Conservation (phyloP, 2,888 invertebrate species). For the Melinopterus prodromus region DNA sequence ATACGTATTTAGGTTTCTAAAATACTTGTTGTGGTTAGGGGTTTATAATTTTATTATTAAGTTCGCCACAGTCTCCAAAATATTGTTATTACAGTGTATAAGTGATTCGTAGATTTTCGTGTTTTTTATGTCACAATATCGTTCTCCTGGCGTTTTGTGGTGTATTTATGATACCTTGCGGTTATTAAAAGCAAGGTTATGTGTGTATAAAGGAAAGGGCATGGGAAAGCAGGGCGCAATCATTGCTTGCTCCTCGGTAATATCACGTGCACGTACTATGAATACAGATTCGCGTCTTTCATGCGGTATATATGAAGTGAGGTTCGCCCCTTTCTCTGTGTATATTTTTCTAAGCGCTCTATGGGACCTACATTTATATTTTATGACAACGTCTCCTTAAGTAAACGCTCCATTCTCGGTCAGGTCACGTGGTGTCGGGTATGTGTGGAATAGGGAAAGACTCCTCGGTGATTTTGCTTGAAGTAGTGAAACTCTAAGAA, state of each 20-base stretch:
- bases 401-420: not conserved
- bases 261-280: conserved; percentile 27
- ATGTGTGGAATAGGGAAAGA: not conserved
- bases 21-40: too few species aligned
- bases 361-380: not conserved
- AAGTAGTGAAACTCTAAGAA: too few species aligned
- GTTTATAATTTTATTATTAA: too few species aligned
- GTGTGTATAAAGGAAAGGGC: not conserved
- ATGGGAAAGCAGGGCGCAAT: conserved; percentile 27
- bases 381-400: not conserved
- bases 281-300: conserved; percentile 29
- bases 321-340: not conserved
- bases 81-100: too few species aligned
- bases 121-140: not conserved
- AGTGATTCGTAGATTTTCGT: too few species aligned
- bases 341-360: conserved; percentile 4
- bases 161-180: not conserved
- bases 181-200: not conserved
- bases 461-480: too few species aligned
- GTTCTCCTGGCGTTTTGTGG: not conserved
- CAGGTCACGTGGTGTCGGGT: not conserved
- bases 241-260: conserved; percentile 11
- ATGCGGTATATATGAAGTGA: not conserved
- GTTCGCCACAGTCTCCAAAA: too few species aligned
- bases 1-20: too few species aligned